Evolutionary conservation across 2,797 vertebrate species (phyloP).

Genomic region (Paratrypauchen microcephalus): DNA sequence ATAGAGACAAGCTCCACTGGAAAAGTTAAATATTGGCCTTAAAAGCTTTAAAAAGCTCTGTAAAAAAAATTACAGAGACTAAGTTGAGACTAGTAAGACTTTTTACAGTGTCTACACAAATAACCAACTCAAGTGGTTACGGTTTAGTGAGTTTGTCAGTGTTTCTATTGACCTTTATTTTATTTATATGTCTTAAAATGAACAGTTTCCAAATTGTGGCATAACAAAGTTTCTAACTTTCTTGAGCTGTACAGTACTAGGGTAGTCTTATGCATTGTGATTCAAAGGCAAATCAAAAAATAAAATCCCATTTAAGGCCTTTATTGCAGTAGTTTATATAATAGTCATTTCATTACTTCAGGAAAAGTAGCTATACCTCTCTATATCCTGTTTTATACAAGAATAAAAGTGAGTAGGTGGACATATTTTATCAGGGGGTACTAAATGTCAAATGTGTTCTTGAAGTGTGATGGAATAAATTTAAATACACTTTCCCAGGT

Average conservation of each 20-base stretch:
- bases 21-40: background rate
- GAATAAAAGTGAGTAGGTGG: background rate
- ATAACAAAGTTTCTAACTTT: background rate
- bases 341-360: background rate
- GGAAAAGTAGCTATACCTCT: background rate
- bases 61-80: background rate
- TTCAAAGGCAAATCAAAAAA: background rate
- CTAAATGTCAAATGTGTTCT: background rate
- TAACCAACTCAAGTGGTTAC: background rate
- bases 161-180: background rate
- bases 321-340: background rate
- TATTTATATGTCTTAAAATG: background rate
- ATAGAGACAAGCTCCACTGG: background rate
- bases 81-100: background rate
- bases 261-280: background rate
- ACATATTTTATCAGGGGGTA: background rate
- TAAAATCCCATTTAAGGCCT: background rate
- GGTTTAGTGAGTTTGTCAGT: background rate
- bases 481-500: conserved; percentile 75
- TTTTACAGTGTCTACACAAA: background rate
- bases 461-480: background rate
- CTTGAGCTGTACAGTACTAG: background rate
- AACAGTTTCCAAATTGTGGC: background rate
- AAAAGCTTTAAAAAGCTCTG: background rate
- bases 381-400: background rate